Percentiles rank a stretch among this genome's conserved stretches.
phyloP scores from a whole-genome alignment of 2,888 invertebrate species.

The Hirtodrosophila cameraria region DNA sequence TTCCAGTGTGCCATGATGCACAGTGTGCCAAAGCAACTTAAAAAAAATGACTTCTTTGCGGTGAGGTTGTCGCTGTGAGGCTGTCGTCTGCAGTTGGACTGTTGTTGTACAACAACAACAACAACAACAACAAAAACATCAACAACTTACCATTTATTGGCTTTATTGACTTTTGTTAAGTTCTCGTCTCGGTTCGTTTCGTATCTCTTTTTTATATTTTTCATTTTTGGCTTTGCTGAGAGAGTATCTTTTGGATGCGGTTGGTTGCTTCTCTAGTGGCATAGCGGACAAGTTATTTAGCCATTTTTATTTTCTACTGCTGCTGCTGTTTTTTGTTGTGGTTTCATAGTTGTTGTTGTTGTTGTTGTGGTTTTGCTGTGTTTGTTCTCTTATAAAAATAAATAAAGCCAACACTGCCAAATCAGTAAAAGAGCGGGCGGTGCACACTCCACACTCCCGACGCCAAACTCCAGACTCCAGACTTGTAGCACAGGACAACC shows the following conservation, averaged over 20 bases:
- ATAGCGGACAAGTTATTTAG: constrained; percentile 64
- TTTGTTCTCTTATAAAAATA: constrained; percentile 74
- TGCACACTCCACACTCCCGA: no score
- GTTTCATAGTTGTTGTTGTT: constrained; percentile 15
- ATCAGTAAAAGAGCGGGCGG: constrained; percentile 55
- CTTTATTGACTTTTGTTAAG: constrained; percentile 78
- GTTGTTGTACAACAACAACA: constrained; percentile 46
- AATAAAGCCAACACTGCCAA: constrained; percentile 66
- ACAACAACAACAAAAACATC: constrained; percentile 36
- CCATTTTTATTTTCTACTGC: constrained; percentile 36
- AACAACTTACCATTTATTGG: constrained; percentile 67
- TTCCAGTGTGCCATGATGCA: constrained; percentile 13
- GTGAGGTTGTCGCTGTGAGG: constrained; percentile 21
- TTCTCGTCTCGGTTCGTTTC: constrained; percentile 58
- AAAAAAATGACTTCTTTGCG: no score
- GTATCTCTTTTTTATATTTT: constrained; percentile 19
- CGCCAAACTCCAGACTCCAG: no score
- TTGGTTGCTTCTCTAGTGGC: constrained; percentile 49
- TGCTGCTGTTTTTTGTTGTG: constrained; percentile 16
- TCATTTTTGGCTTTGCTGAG: constrained; percentile 8
- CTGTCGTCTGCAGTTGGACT: constrained; percentile 16
- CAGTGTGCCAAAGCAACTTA: no score
- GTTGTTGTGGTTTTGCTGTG: constrained; percentile 27
- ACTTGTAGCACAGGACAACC: constrained; percentile 41
- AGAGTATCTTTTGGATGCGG: constrained; percentile 42